These are phyloP conservation scores for Andrena dorsata DNA, from an alignment of 2,888 invertebrate genomes.

Conservation along the genomic window DNA sequence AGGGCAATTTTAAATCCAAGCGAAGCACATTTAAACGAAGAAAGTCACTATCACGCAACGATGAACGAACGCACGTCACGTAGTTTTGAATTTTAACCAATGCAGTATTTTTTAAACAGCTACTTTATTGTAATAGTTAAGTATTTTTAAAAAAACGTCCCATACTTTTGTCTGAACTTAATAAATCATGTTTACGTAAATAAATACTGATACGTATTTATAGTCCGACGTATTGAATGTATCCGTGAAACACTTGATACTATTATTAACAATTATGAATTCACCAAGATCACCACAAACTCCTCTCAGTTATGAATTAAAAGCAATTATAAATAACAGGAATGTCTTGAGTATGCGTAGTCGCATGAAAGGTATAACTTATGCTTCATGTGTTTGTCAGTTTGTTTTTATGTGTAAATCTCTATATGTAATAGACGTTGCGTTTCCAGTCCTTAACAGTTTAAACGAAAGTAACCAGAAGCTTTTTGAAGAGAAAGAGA, in stretches of 20 bases:
- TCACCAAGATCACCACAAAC: conserved; percentile 87
- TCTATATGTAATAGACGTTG: conserved; percentile 9
- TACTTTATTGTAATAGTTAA: not conserved
- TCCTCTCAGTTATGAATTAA: conserved; percentile 87
- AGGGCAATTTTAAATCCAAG: conserved; percentile 12
- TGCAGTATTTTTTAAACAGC: not conserved
- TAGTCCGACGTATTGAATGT: not conserved
- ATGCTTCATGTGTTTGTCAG: conserved; percentile 7
- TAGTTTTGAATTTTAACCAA: conserved; percentile 27
- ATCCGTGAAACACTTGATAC: not conserved
- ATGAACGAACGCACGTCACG: not conserved
- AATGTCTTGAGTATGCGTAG: conserved; percentile 88
- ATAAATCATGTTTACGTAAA: not conserved
- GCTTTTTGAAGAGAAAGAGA: conserved; percentile 79
- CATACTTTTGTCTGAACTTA: not conserved
- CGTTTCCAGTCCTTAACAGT: conserved; percentile 86
- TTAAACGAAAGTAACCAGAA: conserved; percentile 85
- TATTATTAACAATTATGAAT: conserved; percentile 64
- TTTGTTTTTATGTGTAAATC: conserved; percentile 1
- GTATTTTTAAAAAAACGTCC: not conserved
- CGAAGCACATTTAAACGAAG: not conserved
- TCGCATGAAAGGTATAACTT: conserved; percentile 86
- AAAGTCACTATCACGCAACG: not conserved
- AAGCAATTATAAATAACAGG: conserved; percentile 87
- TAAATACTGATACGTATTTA: not conserved